phyloP scores from a whole-genome alignment of 2,888 invertebrate genomes.

The Dryocosmus kuriphilus region DNA sequence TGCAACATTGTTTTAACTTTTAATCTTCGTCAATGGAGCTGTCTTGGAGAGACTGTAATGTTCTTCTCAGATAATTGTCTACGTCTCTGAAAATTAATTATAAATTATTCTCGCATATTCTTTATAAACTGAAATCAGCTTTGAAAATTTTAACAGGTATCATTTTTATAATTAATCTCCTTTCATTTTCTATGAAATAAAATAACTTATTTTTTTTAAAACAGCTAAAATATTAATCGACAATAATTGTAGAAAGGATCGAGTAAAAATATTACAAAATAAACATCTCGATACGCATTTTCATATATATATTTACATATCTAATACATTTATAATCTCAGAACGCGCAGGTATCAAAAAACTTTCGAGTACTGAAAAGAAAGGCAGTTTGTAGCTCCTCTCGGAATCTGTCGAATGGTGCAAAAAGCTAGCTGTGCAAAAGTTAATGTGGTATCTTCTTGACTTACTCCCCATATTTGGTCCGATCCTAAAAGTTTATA shows the following conservation, averaged over 20 bases:
- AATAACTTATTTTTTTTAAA: too few relatives aligned
- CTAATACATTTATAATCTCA: conserved; percentile 1
- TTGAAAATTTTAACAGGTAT: not conserved
- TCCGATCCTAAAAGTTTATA: conserved; percentile 62
- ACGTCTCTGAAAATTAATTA: conserved; percentile 40
- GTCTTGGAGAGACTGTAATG: conserved; percentile 45
- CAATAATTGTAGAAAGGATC: not conserved
- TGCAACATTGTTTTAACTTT: conserved; percentile 12
- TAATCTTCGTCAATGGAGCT: conserved; percentile 44
- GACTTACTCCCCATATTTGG: conserved; percentile 59
- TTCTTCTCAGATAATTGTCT: conserved; percentile 51
- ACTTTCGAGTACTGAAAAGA: conserved; percentile 39
- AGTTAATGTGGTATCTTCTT: conserved; percentile 62
- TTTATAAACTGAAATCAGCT: not conserved
- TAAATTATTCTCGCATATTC: not conserved
- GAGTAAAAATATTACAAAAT: not conserved
- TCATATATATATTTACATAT: not conserved
- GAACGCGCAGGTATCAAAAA: not conserved
- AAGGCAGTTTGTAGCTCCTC: conserved; percentile 22
- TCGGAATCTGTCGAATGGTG: conserved; percentile 8
- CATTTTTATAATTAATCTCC: not conserved
- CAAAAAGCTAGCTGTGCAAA: conserved; percentile 51
- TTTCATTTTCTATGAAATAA: not conserved
- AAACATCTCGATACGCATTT: not conserved
- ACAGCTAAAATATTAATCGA: not conserved